Conservation (phyloP, 2,888 invertebrate genomes). For the Agrochola lota region DNA sequence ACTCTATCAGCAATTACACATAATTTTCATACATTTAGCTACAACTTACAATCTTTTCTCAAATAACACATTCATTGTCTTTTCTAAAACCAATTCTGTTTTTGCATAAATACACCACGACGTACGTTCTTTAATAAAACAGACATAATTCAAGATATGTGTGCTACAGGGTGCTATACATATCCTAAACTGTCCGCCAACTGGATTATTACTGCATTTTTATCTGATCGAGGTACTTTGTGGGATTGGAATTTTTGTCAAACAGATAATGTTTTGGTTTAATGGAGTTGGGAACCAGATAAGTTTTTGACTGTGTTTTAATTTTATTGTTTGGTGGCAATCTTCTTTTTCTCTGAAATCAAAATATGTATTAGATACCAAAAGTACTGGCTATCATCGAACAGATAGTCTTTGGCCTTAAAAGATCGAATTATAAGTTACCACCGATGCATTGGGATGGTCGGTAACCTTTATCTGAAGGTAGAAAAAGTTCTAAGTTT, state of each 20-base stretch:
- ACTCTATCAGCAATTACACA: background rate
- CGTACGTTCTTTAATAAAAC: conserved; percentile 61
- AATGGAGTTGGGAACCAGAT: background rate
- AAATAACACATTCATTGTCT: background rate
- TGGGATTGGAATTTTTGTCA: conserved; percentile 22
- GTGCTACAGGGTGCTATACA: conserved; percentile 63
- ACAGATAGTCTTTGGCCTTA: background rate
- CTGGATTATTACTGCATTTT: conserved; percentile 70
- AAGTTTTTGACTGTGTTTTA: background rate
- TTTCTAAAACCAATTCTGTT: conserved; percentile 9
- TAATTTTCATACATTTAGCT: background rate
- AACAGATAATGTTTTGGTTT: conserved; percentile 10
- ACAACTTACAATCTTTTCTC: background rate
- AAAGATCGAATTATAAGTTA: background rate
- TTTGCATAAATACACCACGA: conserved; percentile 17
- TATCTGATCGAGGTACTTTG: conserved; percentile 66
- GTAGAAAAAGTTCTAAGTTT: background rate
- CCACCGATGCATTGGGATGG: background rate
- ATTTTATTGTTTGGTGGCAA: background rate
- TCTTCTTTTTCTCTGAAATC: background rate
- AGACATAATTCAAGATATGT: conserved; percentile 65
- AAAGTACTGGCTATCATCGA: background rate
- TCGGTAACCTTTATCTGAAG: background rate
- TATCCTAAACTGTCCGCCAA: conserved; percentile 66
- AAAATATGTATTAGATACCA: background rate